phyloP scores from a whole-genome alignment of 2,113 vertebrate genomes.

The Heloderma charlesbogerti region DNA sequence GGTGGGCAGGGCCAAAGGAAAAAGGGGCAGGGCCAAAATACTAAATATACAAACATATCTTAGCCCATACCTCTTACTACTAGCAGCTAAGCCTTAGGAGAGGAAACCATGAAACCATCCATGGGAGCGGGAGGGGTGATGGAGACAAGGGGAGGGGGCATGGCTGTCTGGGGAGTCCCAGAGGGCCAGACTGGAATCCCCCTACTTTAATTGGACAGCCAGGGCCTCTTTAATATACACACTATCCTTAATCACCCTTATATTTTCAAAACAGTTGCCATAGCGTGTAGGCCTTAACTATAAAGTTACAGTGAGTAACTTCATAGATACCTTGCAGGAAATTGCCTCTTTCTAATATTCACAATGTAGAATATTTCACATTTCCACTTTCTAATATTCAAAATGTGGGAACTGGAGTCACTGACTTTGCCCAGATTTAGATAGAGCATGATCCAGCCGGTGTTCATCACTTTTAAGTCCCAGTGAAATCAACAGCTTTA shows the following conservation, averaged over 20 bases:
- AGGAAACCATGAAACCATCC: too few relatives aligned
- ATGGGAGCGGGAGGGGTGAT: too few relatives aligned
- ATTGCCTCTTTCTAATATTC: not conserved
- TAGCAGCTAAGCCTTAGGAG: too few relatives aligned
- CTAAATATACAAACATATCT: too few relatives aligned
- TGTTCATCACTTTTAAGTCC: not conserved
- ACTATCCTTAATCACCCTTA: conserved; percentile 13
- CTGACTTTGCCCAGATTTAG: not conserved
- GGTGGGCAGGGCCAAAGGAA: too few relatives aligned
- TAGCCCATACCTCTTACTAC: too few relatives aligned
- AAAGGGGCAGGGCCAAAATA: too few relatives aligned
- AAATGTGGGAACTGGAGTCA: not conserved
- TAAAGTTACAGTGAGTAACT: conserved; percentile 1
- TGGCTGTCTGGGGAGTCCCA: too few relatives aligned
- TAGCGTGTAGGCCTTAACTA: not conserved
- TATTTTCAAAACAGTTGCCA: not conserved
- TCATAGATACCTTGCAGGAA: not conserved
- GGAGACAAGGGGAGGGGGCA: too few relatives aligned
- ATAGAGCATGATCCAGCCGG: conserved; percentile 19
- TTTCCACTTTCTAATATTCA: not conserved
- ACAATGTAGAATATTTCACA: not conserved
- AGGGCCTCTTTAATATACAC: not conserved
- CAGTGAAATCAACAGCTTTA: not conserved
- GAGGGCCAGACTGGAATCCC: too few relatives aligned
- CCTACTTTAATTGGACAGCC: not conserved